phyloP scores from a whole-genome alignment of 2,888 invertebrate genomes.

The Cosmopolites sordidus region DNA sequence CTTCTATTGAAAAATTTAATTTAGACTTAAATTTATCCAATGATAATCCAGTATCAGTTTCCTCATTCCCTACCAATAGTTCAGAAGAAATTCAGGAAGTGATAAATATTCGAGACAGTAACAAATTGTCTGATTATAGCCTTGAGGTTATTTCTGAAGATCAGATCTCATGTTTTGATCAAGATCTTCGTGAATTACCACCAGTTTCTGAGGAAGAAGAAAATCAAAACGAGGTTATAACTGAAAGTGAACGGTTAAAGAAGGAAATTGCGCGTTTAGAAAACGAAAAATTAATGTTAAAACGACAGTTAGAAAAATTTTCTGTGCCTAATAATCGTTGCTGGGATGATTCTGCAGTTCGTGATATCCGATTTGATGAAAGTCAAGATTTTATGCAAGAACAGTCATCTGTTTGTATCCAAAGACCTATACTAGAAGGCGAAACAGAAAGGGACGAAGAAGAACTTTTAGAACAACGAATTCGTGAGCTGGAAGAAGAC shows the following conservation, averaged over 20 bases:
- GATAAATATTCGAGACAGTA: constrained; percentile 8
- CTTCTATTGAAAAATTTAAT: background rate
- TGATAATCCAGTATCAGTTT: background rate
- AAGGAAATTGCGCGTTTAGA: constrained; percentile 23
- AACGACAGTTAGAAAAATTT: background rate
- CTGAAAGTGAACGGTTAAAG: constrained; percentile 17
- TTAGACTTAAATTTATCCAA: background rate
- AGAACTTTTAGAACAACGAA: constrained; percentile 29
- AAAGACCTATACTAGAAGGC: constrained; percentile 24
- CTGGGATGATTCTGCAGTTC: background rate
- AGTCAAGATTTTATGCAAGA: too few species aligned
- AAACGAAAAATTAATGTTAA: constrained; percentile 16
- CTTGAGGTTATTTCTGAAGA: constrained; percentile 8
- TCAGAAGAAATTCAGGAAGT: constrained; percentile 19
- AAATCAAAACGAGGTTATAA: background rate
- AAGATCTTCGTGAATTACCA: constrained; percentile 17
- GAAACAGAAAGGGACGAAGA: constrained; percentile 34
- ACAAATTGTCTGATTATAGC: constrained; percentile 1
- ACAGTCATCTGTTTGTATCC: too few species aligned
- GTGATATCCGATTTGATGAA: too few species aligned
- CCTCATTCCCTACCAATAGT: constrained; percentile 6
- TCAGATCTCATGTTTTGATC: constrained; percentile 3
- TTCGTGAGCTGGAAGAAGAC: constrained; percentile 32
- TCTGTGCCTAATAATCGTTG: background rate
- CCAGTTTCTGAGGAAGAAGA: constrained; percentile 21